Evolutionary conservation across 2,797 vertebrate genomes (phyloP), one percentile per base, ranked within the genome.

Genomic region (Oceanodroma leucorhoa): DNA sequence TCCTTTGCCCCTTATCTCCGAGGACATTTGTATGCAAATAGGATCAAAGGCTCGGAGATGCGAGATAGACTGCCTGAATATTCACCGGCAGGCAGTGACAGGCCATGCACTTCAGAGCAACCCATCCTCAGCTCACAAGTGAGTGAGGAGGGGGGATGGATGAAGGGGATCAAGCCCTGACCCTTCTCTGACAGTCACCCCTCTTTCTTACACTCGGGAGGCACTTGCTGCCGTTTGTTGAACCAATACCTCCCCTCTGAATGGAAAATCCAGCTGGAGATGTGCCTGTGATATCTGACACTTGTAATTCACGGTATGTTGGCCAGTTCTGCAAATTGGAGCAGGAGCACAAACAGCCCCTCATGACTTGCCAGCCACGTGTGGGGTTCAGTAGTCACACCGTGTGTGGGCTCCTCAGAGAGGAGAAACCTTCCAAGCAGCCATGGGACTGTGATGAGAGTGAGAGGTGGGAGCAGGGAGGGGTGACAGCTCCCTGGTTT

Each of bases 221-320:
- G 83, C 57, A 87, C 78, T 95, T 93, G 88, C 53, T 93, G 75
- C 61, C 0, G 0, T 72, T 92, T 95, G 86, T 92, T 85, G 82
- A 85, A 90, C 67, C 38, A 84, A 19, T 85, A 89, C 40, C 30
- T 85, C 57, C 46, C 48, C 29, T 65, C 72, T 87, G 96, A 94
- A 96, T 94, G 79, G 86, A 78, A 89, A 90, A 95, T 91, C 83
- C 94, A 96, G 75, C 90, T 96, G 95, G 90, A 90, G 72, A 93
- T 95, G 85, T 87, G 87, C 87, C 87, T 96, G 86, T 96, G 96
- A 95, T 95, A 96, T 89, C 81, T 95, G 96, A 96, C 69, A 96
- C 95, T 89, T 2, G 26, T 70, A 95, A 85, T 92, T 96, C 91
- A 75, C 0, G 69, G 90, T 92, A 55, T 50, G 72, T 89, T 83